Evolutionary conservation across 2,113 vertebrate genomes (phyloP).

Genomic region (Labrus mixtus): DNA sequence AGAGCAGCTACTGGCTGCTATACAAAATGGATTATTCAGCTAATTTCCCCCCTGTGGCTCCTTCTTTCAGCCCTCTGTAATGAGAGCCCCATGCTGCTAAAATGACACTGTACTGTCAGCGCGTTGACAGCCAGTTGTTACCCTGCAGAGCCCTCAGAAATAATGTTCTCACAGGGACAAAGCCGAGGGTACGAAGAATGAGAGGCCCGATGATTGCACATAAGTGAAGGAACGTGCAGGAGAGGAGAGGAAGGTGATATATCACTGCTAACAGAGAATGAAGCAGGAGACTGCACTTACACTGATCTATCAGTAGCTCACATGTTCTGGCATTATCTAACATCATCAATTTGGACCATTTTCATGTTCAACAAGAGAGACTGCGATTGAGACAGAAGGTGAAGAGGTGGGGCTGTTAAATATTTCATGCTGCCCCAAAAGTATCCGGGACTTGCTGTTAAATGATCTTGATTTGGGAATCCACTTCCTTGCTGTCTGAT

Average conservation of each 20-base stretch:
- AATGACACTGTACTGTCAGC: conserved; percentile 36
- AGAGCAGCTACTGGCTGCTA: conserved; percentile 24
- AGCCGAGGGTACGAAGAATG: neutral
- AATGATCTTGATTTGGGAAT: too few species aligned
- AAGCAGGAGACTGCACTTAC: neutral
- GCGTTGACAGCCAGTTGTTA: conserved; percentile 33
- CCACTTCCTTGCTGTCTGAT: too few species aligned
- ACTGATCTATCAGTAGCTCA: neutral
- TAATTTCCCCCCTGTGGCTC: conserved; percentile 53
- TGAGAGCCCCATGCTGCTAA: conserved; percentile 51
- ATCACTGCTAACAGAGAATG: conserved; percentile 16
- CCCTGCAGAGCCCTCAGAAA: conserved; percentile 21
- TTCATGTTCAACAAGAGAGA: neutral
- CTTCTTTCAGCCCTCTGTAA: conserved; percentile 28
- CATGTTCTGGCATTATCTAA: neutral
- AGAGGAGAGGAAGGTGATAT: conserved; percentile 3
- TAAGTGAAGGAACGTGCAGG: neutral
- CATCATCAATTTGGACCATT: neutral
- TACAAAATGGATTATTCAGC: conserved; percentile 53
- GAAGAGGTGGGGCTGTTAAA: too few species aligned
- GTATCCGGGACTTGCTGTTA: too few species aligned
- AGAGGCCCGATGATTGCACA: neutral
- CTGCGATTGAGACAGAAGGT: neutral
- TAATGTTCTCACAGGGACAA: conserved; percentile 3
- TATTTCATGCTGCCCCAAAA: too few species aligned